These are phyloP conservation scores for Thelaira solivaga DNA, from an alignment of 2,888 invertebrate genomes.

Conservation along the genomic window DNA sequence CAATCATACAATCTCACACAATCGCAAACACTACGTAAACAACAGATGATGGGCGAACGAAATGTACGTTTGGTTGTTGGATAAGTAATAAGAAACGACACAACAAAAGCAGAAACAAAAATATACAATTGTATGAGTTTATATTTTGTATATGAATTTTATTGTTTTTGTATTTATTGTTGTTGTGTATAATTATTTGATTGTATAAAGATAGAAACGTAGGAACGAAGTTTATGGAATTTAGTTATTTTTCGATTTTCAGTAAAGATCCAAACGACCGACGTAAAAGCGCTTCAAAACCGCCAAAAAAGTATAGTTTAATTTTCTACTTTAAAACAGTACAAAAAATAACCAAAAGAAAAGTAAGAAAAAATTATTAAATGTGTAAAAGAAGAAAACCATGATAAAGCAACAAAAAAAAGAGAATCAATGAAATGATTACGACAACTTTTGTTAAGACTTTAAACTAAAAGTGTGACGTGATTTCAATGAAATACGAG, in stretches of 20 bases:
- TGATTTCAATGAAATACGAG: slow-evolving; percentile 45
- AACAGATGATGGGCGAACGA: slow-evolving; percentile 3
- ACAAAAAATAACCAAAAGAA: not conserved
- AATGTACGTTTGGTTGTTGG: too few relatives aligned
- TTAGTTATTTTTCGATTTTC: slow-evolving; percentile 60
- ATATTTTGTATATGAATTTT: slow-evolving; percentile 23
- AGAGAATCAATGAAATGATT: slow-evolving; percentile 51
- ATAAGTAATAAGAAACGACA: slow-evolving; percentile 23
- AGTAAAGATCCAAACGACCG: slow-evolving; percentile 57
- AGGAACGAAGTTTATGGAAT: slow-evolving; percentile 61
- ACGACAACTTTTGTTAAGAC: slow-evolving; percentile 50
- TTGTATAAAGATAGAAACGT: slow-evolving; percentile 55
- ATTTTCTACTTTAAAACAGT: slow-evolving; percentile 13
- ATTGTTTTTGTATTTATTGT: slow-evolving; percentile 27
- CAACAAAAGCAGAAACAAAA: slow-evolving; percentile 56
- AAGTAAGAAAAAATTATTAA: slow-evolving; percentile 26
- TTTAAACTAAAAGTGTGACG: slow-evolving; percentile 52
- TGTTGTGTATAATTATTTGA: slow-evolving; percentile 30
- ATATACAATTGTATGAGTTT: slow-evolving; percentile 20
- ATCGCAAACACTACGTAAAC: slow-evolving; percentile 31
- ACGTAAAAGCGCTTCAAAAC: slow-evolving; percentile 45
- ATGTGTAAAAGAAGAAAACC: slow-evolving; percentile 19
- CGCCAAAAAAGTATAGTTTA: slow-evolving; percentile 23
- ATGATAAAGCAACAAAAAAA: slow-evolving; percentile 32
- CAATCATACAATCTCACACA: not conserved